phyloP scores from a whole-genome alignment of 2,113 vertebrate species.

The Silurus meridionalis region DNA sequence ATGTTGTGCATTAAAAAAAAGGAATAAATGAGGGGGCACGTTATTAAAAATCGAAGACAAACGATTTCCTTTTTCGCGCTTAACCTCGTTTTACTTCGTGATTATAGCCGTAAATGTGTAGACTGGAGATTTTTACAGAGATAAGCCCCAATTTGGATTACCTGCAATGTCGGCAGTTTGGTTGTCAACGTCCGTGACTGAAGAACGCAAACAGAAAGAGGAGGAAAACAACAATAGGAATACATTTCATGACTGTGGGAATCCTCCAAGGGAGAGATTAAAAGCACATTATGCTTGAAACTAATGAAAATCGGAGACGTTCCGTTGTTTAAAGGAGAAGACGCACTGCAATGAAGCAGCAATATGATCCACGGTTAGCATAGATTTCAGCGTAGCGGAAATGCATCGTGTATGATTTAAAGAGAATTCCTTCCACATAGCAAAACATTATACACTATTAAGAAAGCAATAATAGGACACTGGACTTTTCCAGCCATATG shows the following conservation, averaged over 20 bases:
- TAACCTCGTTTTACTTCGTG: not conserved
- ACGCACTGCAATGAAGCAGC: not conserved
- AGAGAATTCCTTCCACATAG: no score
- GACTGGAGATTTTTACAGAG: not conserved
- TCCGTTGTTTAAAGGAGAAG: not conserved
- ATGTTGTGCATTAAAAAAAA: no score
- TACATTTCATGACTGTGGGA: not conserved
- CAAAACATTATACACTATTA: no score
- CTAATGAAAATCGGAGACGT: not conserved
- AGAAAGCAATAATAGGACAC: no score
- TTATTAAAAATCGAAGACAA: not conserved
- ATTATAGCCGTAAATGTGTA: not conserved
- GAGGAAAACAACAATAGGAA: not conserved
- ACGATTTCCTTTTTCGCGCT: not conserved
- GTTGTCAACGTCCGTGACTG: not conserved
- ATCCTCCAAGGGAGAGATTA: not conserved
- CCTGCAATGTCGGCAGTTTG: not conserved
- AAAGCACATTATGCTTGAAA: not conserved
- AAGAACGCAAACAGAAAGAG: not conserved
- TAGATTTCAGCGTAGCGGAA: not conserved
- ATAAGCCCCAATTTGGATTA: not conserved
- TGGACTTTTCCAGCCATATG: no score
- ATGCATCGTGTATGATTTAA: not conserved
- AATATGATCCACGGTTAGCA: not conserved
- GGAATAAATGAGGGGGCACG: not conserved